These are phyloP conservation scores for Phymanthus crucifer DNA, from an alignment of 92 coral and sea anemone genomes.

Conservation along the genomic window DNA sequence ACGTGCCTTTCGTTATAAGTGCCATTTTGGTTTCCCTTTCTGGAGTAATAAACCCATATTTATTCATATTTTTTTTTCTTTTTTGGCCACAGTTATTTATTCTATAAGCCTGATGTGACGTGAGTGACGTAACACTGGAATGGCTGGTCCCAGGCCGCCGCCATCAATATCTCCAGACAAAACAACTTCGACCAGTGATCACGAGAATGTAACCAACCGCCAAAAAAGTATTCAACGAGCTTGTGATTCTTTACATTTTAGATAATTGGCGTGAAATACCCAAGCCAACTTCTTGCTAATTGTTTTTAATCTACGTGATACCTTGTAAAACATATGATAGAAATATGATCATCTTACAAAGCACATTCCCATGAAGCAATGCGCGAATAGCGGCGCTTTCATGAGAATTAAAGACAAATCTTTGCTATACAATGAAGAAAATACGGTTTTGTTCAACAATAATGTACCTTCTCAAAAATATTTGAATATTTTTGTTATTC, in stretches of 20 bases:
- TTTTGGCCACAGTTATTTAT: background rate
- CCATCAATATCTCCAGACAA: constrained; percentile 9
- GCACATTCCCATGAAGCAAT: constrained; percentile 3
- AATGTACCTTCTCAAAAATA: background rate
- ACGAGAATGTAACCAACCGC: background rate
- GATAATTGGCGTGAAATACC: background rate
- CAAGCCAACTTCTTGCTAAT: background rate
- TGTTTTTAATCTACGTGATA: background rate
- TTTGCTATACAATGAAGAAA: background rate
- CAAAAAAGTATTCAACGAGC: background rate
- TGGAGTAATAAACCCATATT: too few relatives aligned
- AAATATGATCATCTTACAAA: background rate
- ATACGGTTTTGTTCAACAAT: background rate
- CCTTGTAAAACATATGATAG: background rate
- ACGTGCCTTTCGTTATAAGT: too few relatives aligned
- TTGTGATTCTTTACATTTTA: background rate
- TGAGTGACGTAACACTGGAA: background rate
- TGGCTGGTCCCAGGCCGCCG: background rate
- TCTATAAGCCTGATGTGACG: too few relatives aligned
- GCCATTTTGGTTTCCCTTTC: too few relatives aligned
- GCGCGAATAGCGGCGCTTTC: background rate
- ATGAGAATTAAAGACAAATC: background rate
- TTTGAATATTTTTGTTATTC: background rate
- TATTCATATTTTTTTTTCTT: background rate
- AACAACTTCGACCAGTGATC: constrained; percentile 12